These are phyloP conservation scores for Zaprionus taronus DNA, from an alignment of 1,140 invertebrate genomes.

Conservation along the genomic window DNA sequence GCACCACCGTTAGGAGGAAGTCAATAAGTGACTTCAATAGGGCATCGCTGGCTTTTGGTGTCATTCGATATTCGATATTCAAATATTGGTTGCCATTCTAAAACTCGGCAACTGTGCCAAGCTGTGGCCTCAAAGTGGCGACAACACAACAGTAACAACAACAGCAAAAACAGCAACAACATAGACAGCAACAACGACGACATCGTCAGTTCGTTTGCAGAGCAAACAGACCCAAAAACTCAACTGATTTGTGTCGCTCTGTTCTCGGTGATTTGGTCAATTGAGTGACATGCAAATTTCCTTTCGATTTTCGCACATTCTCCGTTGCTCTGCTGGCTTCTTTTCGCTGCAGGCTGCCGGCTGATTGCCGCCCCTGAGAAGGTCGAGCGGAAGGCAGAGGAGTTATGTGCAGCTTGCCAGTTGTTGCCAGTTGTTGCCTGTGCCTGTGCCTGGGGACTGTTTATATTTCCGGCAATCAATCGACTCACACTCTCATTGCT, in stretches of 20 bases:
- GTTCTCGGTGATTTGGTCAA: conserved; percentile 53
- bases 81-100: conserved; percentile 69
- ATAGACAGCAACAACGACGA: conserved; percentile 1
- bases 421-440: no score
- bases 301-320: conserved; percentile 78
- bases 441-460: conserved; percentile 30
- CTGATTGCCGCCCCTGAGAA: conserved; percentile 61
- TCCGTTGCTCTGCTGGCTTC: conserved; percentile 24
- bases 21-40: conserved; percentile 44
- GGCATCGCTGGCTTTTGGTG: conserved; percentile 57
- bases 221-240: conserved; percentile 54
- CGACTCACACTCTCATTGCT: conserved; percentile 52
- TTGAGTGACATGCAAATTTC: conserved; percentile 79
- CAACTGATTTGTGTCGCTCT: conserved; percentile 55
- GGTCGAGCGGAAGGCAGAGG: conserved; percentile 49
- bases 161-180: conserved; percentile 6
- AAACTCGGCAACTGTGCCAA: conserved; percentile 59
- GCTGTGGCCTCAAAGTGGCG: conserved; percentile 52
- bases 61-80: conserved; percentile 59
- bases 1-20: conserved; percentile 60
- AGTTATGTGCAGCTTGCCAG: conserved; percentile 40
- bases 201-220: conserved; percentile 45
- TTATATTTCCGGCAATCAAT: conserved; percentile 80
- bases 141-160: conserved; percentile 10
- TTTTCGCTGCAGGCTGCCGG: conserved; percentile 13